A percentile compares a stretch with the other conserved stretches of the same genome.
Evolutionary conservation across 1,140 invertebrate genomes (phyloP).

Genomic region (Laupala kohalensis): DNA sequence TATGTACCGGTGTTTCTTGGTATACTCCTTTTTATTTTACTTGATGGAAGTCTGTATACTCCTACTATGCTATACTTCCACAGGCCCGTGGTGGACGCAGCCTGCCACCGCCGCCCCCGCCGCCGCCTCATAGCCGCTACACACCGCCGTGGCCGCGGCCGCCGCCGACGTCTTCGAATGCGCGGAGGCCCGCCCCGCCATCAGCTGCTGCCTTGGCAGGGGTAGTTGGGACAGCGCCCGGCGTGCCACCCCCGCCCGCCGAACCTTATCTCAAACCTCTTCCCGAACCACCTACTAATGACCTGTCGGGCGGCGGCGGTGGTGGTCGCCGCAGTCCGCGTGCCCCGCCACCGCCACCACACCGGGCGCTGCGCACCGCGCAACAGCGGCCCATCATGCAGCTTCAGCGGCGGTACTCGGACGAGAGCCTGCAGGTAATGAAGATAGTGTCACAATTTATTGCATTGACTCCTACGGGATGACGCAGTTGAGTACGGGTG

Average conservation of each 20-base stretch:
- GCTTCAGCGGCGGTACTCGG: constrained; percentile 41
- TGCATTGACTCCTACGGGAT: too few species aligned
- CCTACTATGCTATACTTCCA: too few species aligned
- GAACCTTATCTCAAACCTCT: constrained; percentile 42
- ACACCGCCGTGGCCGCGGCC: constrained; percentile 39
- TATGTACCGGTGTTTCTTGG: too few species aligned
- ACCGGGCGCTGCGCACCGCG: constrained; percentile 21
- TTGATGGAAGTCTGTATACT: too few species aligned
- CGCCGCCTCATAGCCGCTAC: constrained; percentile 32
- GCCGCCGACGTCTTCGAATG: constrained; percentile 23
- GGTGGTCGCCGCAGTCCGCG: constrained; percentile 18
- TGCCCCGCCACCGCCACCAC: constrained; percentile 18
- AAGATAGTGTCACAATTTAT: too few species aligned
- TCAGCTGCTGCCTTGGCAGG: background rate
- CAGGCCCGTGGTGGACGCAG: constrained; percentile 21
- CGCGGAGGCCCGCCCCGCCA: constrained; percentile 23
- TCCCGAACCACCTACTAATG: constrained; percentile 36
- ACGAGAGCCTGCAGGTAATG: constrained; percentile 39
- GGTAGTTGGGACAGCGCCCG: constrained; percentile 23
- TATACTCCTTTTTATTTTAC: too few species aligned
- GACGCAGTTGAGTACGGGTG: too few species aligned
- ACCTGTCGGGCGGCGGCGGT: constrained; percentile 15
- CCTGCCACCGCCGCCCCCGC: constrained; percentile 35
- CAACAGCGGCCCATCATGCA: constrained; percentile 28
- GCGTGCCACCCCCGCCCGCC: constrained; percentile 21